A percentile compares a stretch with the other conserved stretches of the same genome.
phyloP scores from a whole-genome alignment of 2,113 vertebrate species.

The Myrmecobius fasciatus region DNA sequence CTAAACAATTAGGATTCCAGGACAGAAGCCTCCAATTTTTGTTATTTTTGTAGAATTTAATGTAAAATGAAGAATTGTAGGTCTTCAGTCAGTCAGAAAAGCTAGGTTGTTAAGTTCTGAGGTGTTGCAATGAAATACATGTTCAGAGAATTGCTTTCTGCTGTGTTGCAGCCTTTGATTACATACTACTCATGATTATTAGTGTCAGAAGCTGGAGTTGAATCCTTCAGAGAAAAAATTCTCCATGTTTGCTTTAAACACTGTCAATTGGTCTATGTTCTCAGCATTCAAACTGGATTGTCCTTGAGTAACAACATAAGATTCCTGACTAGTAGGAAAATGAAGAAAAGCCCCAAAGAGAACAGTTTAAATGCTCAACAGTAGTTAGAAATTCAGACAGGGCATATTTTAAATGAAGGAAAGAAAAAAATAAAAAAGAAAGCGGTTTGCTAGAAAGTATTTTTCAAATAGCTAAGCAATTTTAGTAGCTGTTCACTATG shows the following conservation, averaged over 20 bases:
- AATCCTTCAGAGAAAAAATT: constrained; percentile 68
- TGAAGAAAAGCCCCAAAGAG: background rate
- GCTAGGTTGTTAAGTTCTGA: constrained; percentile 4
- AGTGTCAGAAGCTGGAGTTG: constrained; percentile 69
- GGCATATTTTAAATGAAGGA: background rate
- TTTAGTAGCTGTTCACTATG: background rate
- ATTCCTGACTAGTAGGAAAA: background rate
- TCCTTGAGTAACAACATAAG: background rate
- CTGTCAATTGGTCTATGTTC: constrained; percentile 38
- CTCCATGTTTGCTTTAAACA: constrained; percentile 65
- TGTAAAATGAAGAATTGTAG: background rate
- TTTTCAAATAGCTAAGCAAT: background rate
- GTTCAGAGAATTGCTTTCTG: constrained; percentile 66
- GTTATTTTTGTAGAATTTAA: background rate
- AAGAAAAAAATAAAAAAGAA: background rate
- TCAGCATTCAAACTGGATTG: constrained; percentile 35
- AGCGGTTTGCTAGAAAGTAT: rapidly evolving
- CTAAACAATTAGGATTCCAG: constrained; percentile 8
- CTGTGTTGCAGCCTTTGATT: constrained; percentile 67
- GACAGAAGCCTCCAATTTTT: background rate
- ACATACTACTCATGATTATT: constrained; percentile 69
- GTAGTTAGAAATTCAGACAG: background rate
- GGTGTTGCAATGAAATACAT: constrained; percentile 48
- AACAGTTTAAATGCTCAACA: background rate
- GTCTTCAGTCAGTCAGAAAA: constrained; percentile 27